These are phyloP conservation scores for Apolygus lucorum DNA, from an alignment of 1,140 invertebrate genomes.

Conservation along the genomic window DNA sequence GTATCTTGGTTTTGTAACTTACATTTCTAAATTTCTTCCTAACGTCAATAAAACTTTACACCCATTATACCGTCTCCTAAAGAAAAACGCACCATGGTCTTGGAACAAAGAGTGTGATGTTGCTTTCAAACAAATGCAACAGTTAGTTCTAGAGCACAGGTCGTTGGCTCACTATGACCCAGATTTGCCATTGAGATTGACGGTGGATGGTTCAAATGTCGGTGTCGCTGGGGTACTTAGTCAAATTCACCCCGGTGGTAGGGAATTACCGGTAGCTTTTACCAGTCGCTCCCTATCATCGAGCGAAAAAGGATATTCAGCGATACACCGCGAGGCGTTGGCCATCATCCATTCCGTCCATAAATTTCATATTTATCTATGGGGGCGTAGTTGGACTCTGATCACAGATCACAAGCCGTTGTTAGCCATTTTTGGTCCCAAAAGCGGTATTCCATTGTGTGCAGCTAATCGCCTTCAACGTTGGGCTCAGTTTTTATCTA, in stretches of 20 bases:
- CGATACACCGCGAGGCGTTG: conserved; percentile 43
- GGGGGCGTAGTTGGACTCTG: conserved; percentile 38
- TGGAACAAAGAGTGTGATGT: neutral
- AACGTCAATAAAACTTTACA: neutral
- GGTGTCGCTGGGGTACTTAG: neutral
- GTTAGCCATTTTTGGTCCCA: conserved; percentile 39
- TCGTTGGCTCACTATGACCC: neutral
- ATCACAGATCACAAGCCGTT: conserved; percentile 44
- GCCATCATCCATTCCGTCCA: conserved; percentile 28
- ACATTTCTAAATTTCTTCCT: neutral
- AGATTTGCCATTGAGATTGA: neutral
- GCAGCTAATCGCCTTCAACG: conserved; percentile 36
- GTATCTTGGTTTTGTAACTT: conserved; percentile 15
- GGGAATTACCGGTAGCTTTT: neutral
- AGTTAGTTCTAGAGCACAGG: neutral
- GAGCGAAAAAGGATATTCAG: neutral
- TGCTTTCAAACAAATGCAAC: neutral
- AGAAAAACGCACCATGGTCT: neutral
- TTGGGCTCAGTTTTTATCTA: conserved; percentile 36
- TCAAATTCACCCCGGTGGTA: neutral
- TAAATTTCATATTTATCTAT: conserved; percentile 36
- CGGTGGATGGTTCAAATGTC: neutral
- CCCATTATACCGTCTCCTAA: neutral
- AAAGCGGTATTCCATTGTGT: conserved; percentile 35
- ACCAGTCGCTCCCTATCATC: neutral